Conservation (phyloP, 2,113 vertebrate species). For the Ellobius talpinus region DNA sequence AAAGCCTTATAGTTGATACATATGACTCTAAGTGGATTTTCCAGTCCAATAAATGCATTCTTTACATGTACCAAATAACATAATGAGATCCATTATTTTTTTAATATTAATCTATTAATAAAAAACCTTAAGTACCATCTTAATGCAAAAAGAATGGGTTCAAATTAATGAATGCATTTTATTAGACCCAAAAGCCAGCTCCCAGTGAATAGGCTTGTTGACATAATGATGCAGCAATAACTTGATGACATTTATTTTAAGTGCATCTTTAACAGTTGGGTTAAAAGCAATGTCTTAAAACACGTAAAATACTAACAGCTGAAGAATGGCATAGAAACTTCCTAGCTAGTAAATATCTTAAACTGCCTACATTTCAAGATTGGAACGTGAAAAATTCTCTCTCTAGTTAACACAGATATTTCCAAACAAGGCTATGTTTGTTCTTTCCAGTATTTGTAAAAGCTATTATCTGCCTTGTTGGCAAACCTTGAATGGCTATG, state of each 20-base stretch:
- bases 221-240: constrained; percentile 31
- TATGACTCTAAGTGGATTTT: neutral
- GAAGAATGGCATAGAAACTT: neutral
- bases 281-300: constrained; percentile 58
- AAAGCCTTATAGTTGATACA: neutral
- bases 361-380: constrained; percentile 40
- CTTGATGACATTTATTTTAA: constrained; percentile 37
- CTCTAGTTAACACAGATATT: constrained; percentile 29
- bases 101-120: neutral
- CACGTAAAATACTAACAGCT: neutral
- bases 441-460: constrained; percentile 64
- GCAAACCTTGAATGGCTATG: constrained; percentile 59
- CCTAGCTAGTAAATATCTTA: neutral
- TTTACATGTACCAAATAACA: neutral
- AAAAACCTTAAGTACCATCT: neutral
- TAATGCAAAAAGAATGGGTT: neutral
- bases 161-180: constrained; percentile 8
- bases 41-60: neutral
- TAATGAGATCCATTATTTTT: neutral
- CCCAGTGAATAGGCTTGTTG: neutral
- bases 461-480: constrained; percentile 48
- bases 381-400: constrained; percentile 48
- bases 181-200: neutral
- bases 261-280: constrained; percentile 35
- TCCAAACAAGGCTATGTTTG: constrained; percentile 54